A percentile compares a stretch with the other conserved stretches of the same genome.
phyloP scores from a whole-genome alignment of 1,140 invertebrate species.

The Brachionus paranguensis region DNA sequence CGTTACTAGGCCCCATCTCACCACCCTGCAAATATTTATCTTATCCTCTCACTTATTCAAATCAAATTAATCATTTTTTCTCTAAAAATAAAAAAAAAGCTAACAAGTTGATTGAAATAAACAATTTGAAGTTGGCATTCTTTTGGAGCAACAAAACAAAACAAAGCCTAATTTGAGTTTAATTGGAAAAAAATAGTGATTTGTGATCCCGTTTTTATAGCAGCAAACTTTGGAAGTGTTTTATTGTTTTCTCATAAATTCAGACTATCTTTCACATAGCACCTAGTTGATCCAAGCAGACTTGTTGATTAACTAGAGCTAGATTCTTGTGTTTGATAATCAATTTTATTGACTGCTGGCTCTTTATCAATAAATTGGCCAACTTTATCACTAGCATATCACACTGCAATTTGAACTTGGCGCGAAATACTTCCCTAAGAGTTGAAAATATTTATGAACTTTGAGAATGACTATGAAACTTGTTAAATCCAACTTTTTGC shows the following conservation, averaged over 20 bases:
- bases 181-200: neutral
- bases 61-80: neutral
- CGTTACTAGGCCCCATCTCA: neutral
- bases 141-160: neutral
- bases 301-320: neutral
- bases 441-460: neutral
- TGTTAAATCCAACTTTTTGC: neutral
- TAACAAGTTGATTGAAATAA: slow-evolving; percentile 28
- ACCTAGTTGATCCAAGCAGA: neutral
- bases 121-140: neutral
- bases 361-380: neutral
- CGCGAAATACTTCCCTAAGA: neutral
- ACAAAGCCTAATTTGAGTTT: neutral
- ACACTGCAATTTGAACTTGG: neutral
- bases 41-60: slow-evolving; percentile 18
- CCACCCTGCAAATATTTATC: neutral
- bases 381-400: neutral
- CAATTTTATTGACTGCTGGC: slow-evolving; percentile 19
- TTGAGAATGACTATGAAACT: neutral
- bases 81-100: neutral
- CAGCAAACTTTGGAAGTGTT: neutral
- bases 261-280: neutral
- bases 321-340: slow-evolving; percentile 6
- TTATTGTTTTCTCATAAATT: slow-evolving; percentile 30
- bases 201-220: neutral